Conservation (phyloP, 2,797 vertebrate species). For the Malacoctenus gilli region DNA sequence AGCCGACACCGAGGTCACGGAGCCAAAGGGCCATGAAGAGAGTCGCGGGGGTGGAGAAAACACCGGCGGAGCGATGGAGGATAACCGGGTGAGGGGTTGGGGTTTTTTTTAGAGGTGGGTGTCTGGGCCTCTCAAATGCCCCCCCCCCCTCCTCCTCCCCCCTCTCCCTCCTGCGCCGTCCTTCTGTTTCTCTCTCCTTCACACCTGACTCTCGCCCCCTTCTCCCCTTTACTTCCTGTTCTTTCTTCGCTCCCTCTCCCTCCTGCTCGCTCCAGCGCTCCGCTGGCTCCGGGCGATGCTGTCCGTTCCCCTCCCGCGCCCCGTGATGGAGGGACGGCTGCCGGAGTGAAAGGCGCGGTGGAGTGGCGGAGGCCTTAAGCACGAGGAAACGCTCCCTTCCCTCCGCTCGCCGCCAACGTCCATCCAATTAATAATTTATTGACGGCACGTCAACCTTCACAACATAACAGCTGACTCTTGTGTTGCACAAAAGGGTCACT, state of each 20-base stretch:
- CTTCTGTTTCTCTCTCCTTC: constrained; percentile 45
- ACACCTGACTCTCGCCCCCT: constrained; percentile 48
- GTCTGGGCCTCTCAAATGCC: constrained; percentile 43
- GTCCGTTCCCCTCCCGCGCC: constrained; percentile 77
- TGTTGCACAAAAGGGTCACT: constrained; percentile 23
- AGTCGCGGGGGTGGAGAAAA: constrained; percentile 61
- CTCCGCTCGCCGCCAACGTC: constrained; percentile 35
- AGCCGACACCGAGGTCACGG: constrained; percentile 65
- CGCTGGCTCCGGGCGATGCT: constrained; percentile 65
- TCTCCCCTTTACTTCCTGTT: constrained; percentile 21
- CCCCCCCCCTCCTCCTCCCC: constrained; percentile 51
- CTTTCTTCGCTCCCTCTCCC: constrained; percentile 21
- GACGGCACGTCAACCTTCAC: constrained; percentile 19
- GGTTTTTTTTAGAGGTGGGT: constrained; percentile 42
- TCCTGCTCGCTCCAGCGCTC: constrained; percentile 69
- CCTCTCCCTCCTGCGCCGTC: constrained; percentile 47
- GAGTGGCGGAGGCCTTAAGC: constrained; percentile 62
- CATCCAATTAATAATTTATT: constrained; percentile 39
- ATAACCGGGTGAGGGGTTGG: constrained; percentile 57
- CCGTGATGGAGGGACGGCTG: constrained; percentile 74
- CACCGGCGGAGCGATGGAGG: constrained; percentile 65
- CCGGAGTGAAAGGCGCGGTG: constrained; percentile 64
- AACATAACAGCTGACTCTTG: constrained; percentile 4
- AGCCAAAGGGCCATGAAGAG: constrained; percentile 70
- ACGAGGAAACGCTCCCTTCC: constrained; percentile 23